Conservation (phyloP, 2,797 vertebrate species). For the Gymnothorax javanicus region DNA sequence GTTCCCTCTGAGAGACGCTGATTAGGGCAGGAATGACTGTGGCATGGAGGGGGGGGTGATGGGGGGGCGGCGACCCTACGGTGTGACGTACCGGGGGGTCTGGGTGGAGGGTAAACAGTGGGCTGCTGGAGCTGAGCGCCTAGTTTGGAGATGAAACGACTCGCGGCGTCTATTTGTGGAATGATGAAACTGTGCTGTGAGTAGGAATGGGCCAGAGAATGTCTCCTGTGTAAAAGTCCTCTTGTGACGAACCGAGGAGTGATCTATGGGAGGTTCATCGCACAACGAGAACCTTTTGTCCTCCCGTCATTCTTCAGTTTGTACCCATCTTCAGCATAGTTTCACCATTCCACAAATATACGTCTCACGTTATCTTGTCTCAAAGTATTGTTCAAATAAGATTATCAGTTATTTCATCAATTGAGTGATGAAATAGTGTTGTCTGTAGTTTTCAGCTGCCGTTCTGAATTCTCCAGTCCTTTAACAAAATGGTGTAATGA, state of each 20-base stretch:
- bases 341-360: too few species aligned
- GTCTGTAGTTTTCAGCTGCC: too few species aligned
- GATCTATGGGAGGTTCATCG: too few species aligned
- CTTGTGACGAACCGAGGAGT: neutral
- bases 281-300: too few species aligned
- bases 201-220: conserved; percentile 38
- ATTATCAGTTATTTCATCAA: too few species aligned
- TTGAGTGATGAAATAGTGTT: too few species aligned
- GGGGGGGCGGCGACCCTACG: neutral
- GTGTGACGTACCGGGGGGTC: conserved; percentile 15
- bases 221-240: conserved; percentile 64
- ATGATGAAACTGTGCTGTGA: conserved; percentile 57
- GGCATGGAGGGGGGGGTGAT: neutral
- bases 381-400: too few species aligned
- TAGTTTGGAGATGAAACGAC: conserved; percentile 75
- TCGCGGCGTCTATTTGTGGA: conserved; percentile 77
- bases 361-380: too few species aligned
- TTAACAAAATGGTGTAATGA: too few species aligned
- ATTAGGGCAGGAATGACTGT: neutral
- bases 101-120: conserved; percentile 60
- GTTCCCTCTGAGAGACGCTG: neutral
- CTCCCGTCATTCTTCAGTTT: too few species aligned
- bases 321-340: too few species aligned
- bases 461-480: too few species aligned
- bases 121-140: conserved; percentile 72